These are phyloP conservation scores for Aythya baeri DNA, from an alignment of 2,113 vertebrate genomes.

Conservation along the genomic window DNA sequence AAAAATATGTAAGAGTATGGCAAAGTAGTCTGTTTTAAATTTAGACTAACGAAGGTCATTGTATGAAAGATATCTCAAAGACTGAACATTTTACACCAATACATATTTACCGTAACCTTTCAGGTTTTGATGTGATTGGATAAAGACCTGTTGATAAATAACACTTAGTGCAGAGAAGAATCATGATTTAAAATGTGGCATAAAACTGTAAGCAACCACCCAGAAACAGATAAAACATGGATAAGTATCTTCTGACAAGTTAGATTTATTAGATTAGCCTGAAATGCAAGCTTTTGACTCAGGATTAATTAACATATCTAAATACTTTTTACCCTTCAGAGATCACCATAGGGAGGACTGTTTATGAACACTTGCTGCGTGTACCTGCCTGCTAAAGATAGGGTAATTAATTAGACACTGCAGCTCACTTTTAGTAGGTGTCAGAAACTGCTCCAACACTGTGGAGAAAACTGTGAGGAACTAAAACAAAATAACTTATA, in stretches of 20 bases:
- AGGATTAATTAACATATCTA: not conserved
- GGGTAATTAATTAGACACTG: not conserved
- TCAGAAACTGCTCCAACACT: not conserved
- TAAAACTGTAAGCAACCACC: not conserved
- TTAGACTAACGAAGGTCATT: not conserved
- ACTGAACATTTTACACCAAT: not conserved
- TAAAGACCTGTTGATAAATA: not conserved
- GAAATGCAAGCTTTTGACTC: not conserved
- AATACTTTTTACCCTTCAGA: not conserved
- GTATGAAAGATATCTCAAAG: not conserved
- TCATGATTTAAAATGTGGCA: not conserved
- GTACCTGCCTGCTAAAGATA: not conserved
- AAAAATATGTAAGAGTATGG: not conserved
- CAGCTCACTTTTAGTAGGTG: not conserved
- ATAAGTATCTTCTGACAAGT: not conserved
- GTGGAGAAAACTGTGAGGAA: not conserved
- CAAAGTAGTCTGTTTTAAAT: not conserved
- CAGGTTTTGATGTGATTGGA: not conserved
- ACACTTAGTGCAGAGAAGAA: not conserved
- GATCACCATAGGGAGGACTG: not conserved
- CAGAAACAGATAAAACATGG: not conserved
- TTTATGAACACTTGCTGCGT: not conserved
- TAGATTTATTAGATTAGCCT: not conserved
- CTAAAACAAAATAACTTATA: not conserved
- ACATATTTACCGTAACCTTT: not conserved